Evolutionary conservation across 2,113 vertebrate genomes (phyloP).

Genomic region (Takifugu flavidus): DNA sequence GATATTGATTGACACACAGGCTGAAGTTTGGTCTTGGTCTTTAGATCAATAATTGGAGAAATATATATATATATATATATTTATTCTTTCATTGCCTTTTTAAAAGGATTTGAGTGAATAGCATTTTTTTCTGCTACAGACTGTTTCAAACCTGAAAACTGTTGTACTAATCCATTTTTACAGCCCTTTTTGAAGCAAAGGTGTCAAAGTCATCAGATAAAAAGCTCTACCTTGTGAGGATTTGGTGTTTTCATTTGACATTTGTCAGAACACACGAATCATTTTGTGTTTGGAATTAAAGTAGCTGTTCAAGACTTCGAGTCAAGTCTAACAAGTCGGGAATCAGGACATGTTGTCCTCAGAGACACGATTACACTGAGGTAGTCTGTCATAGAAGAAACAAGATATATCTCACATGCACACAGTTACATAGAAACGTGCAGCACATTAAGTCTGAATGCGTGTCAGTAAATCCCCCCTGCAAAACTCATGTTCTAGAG

Average conservation of each 20-base stretch:
- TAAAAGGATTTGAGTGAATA: too few relatives aligned
- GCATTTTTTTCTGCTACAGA: too few relatives aligned
- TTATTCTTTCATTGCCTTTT: too few relatives aligned
- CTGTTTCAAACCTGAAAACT: too few relatives aligned
- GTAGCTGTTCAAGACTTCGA: too few relatives aligned
- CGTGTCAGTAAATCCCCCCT: constrained; percentile 53
- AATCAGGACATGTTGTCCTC: neutral
- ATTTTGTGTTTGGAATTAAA: neutral
- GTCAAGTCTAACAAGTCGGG: neutral
- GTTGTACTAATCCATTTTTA: too few relatives aligned
- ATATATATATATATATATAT: too few relatives aligned
- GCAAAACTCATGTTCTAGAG: constrained; percentile 36
- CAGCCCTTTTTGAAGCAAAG: constrained; percentile 15
- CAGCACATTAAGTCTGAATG: constrained; percentile 15
- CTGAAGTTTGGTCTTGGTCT: too few relatives aligned
- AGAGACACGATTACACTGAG: neutral
- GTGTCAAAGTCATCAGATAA: neutral
- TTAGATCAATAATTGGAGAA: too few relatives aligned
- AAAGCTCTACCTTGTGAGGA: neutral
- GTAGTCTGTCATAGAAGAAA: too few relatives aligned
- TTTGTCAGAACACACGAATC: neutral
- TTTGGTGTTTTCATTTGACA: neutral
- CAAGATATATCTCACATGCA: neutral
- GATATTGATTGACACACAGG: neutral
- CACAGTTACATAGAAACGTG: constrained; percentile 6